Percentiles rank a stretch among this genome's conserved stretches.
Evolutionary conservation across 1,140 invertebrate species (phyloP).

Genomic region (Littorina saxatilis): DNA sequence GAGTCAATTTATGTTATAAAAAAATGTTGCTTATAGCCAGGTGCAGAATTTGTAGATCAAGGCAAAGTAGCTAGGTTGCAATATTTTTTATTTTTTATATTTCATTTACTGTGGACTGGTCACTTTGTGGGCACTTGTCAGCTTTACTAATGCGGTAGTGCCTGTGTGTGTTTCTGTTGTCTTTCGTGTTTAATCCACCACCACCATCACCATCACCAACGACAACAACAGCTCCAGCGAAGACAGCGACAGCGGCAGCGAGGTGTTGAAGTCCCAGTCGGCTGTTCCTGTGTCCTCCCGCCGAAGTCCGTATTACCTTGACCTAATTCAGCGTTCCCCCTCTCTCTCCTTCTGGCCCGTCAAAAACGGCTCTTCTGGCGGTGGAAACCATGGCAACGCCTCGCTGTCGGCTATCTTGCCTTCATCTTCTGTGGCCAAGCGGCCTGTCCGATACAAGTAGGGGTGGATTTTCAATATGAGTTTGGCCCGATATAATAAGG

Average conservation of each 20-base stretch:
- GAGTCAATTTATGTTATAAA: no score
- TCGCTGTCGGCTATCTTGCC: not conserved
- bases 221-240: slow-evolving; percentile 23
- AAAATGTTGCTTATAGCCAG: no score
- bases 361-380: not conserved
- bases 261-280: slow-evolving; percentile 26
- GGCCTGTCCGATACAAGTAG: slow-evolving; percentile 34
- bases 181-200: not conserved
- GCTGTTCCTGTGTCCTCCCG: slow-evolving; percentile 7
- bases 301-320: slow-evolving; percentile 28
- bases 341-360: slow-evolving; percentile 12
- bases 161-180: not conserved
- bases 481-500: no score
- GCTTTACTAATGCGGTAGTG: not conserved
- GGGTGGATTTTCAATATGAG: no score
- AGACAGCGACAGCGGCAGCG: slow-evolving; percentile 24
- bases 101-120: not conserved
- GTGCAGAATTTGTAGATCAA: no score
- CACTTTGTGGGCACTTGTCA: not conserved
- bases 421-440: slow-evolving; percentile 13
- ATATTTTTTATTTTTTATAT: not conserved
- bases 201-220: slow-evolving; percentile 6
- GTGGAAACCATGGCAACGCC: not conserved
- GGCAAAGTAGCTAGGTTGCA: no score
- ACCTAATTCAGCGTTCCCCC: slow-evolving; percentile 2